Conservation (phyloP, 2,888 invertebrate genomes). For the Malthinus flaveolus region DNA sequence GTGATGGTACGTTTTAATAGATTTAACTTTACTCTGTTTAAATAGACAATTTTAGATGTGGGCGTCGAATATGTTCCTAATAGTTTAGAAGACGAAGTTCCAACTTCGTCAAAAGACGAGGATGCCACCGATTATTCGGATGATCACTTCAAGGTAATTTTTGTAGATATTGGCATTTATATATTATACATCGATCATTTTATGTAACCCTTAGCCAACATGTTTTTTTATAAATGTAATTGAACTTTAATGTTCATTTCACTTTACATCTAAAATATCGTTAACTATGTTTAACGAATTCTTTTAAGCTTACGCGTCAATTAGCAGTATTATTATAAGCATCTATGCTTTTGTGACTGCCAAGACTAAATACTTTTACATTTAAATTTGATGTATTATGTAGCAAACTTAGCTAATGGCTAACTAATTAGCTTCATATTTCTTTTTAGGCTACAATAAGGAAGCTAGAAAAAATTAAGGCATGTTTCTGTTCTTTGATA, state of each 20-base stretch:
- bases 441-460: constrained; percentile 62
- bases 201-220: too few species aligned
- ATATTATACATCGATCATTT: background rate
- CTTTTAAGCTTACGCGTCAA: too few species aligned
- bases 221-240: too few species aligned
- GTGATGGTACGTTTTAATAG: constrained; percentile 51
- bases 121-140: constrained; percentile 36
- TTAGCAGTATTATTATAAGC: too few species aligned
- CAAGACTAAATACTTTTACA: background rate
- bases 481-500: constrained; percentile 53
- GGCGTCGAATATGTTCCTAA: constrained; percentile 60
- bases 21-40: constrained; percentile 31
- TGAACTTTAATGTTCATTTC: too few species aligned
- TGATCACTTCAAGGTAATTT: constrained; percentile 49
- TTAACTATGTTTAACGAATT: too few species aligned
- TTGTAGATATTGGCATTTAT: background rate
- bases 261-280: too few species aligned
- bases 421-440: constrained; percentile 41
- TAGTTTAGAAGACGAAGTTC: constrained; percentile 43
- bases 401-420: constrained; percentile 12
- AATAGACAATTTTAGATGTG: constrained; percentile 49
- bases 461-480: constrained; percentile 64
- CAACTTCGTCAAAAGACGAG: constrained; percentile 42
- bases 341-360: too few species aligned
- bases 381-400: background rate